Evolutionary conservation across 53 echinoderm and acorn worm genomes (phyloP), one percentile per base, ranked within the genome.

Genomic region (Apostichopus leukothele): DNA sequence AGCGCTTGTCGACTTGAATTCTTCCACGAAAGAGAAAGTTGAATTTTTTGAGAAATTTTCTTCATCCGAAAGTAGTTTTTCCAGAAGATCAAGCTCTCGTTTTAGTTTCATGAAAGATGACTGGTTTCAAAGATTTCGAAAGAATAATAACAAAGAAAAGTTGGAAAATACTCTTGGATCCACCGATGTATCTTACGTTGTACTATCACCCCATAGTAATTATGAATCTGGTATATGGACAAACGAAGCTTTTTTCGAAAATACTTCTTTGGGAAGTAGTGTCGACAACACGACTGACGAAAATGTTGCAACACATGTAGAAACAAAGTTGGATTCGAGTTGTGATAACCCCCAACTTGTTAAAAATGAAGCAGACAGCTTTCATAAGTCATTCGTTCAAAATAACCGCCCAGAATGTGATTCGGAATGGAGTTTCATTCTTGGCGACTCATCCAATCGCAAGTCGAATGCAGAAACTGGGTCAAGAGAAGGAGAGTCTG

Each of bases 41-140:
- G 85, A 23, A 25, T 85, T 85, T 66, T 85, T 85, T 50, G 85
- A 85, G 50, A 23, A 67, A 39, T 60, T 85, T 7, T 85, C 85
- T 2, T 57, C 85, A 66, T 67, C 85, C 4, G 16, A 67, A 67
- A 23, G 63, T 39, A 25, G 23, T 5, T 85, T 85, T 39, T 67
- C 63, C 4, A 21, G 67, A 7, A 63, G 16, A 25, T 85, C 85
- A 7, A 85, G 85, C 57, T 85, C 85, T 67, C 85, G 66, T 6
- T 67, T 85, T 13, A 63, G 85, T 22, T 85, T 85, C 66, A 85
- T 67, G 67, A 85, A 85, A 67, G 85, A 85, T 67, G 85, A 85
- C 6, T 85, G 85, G 85, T 21, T 85, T 21, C 66, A 67, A 14
- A 67, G 51, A 67, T 85, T 85, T 67, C 85, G 61, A 1, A 85